Base-by-base conservation (phyloP, 2,797 vertebrate genomes). In the Podargus strigoides region DNA sequence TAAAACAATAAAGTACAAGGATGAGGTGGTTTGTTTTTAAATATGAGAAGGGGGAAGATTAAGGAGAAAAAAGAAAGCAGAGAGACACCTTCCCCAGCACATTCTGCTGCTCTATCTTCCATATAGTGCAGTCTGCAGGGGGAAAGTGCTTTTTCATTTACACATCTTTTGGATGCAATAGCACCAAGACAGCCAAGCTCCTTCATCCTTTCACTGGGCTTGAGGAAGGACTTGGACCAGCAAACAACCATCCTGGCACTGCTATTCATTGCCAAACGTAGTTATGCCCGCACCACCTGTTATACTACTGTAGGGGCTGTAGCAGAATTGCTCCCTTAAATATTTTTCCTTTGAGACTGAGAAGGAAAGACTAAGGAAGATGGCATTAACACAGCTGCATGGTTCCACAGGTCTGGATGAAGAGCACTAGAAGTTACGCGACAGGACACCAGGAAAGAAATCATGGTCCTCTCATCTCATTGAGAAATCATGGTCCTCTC, bases 371-470 rank as follows among this genome's bases (percentile, higher is more conserved):
- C 18, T 22, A 27, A 41, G 55, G 49, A 37, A 13, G 21, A 28
- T 4, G 14, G 28, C 73, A 88, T 66, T 52, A 84, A 64, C 50
- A 34, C 24, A 66, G 21, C 28, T 47, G 19, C 4, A 50, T 3
- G 6, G 5, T 79, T 94, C 95, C 94, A 79, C 85, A 66, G 50
- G 27, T 49, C 67, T 1, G 22, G 30, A 88, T 44, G 66, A 95
- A 94, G 19, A 79, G 53, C 18, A 2, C 68, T 5, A 39, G 34
- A 52, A 84, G 22, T 58, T 56, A 83, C 1, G 4, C 0, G 2
- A 49, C 41, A 37, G 73, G 85, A 93, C 1, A 3, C 17, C 14
- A 11, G 52, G n/a, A n/a, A 12, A 91, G 79, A 74, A 77, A 49
- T 28, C 28, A 14, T 0, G 0, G 32, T 49, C 15, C 63, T 69